Evolutionary conservation across 2,113 vertebrate species (phyloP), one percentile per base, ranked within the genome.

Genomic region (Centropus bengalensis): DNA sequence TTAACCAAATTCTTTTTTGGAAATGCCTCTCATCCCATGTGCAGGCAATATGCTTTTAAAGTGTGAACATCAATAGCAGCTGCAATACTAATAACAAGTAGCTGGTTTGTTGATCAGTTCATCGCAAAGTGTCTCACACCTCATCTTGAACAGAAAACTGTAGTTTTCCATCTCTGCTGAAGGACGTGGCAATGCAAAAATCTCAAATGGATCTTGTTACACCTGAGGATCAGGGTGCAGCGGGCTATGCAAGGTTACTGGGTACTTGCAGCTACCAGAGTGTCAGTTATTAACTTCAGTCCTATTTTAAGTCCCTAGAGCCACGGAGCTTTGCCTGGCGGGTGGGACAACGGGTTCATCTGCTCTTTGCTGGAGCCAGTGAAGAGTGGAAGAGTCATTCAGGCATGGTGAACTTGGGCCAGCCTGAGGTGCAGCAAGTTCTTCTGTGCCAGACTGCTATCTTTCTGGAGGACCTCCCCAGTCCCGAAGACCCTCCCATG

Each of bases 301-400:
- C 79, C 75, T 93, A 83, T 88, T 94, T 89, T 91, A 88, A 81
- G 85, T 86, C 70, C 32, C 73, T 58, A 68, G 81, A 94, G 86
- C 40, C 62, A 71, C 45, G 26, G 86, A 86, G 71, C 92, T 94
- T 77, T 88, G 88, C 89, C 96, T 60, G 76, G 16, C 90, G 91
- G 83, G 88, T 55, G 68, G 91, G 94, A 95, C 85, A 71, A 89
- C 5, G 86, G 88, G 93, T 93, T 94, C 91, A 75, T 91, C 87
- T 58, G 91, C 87, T 93, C 89, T 87, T 95, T 77, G 68, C 59
- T n/a, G 91, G 87, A 89, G 85, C 68, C 75, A 71, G 63, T 1
- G 0, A 42, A 87, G 78, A 76, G 59, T 93, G 91, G 87, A 92
- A 60, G 47, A 83, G 73, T 55, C 9, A 2, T 36, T 94, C 64